Base-by-base conservation (phyloP, 2,888 invertebrate species). In the Nemapogon koenigi region DNA sequence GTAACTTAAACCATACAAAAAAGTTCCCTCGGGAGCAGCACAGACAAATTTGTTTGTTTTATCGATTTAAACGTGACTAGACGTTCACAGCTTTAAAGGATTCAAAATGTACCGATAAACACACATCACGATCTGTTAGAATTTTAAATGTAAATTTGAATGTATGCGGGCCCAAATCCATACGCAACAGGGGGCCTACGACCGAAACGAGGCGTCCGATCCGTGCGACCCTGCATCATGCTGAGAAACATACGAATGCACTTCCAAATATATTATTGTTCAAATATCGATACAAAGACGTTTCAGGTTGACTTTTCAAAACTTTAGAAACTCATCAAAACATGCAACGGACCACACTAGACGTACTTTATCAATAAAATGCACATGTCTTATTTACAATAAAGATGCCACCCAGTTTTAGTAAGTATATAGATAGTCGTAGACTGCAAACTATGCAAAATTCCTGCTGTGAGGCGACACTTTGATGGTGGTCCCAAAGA, bases 161-260 rank as follows among this genome's bases (percentile, higher is more conserved):
- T 51, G 52, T 51, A 62, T 62, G 54, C 56, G 61, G 62, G 60
- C 50, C 58, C 49, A 45, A 57, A 61, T 50, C 47, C 44, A 37
- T 41, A 43, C 73, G 33, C 75, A 49, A 50, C 73, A 55, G 75
- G 76, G 55, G 61, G 57, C 49, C 13, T 13, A 17, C 55, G 42
- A 46, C 40, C 40, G 53, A 49, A 56, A 51, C 55, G 55, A 46
- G 54, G 52, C 56, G 52, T 60, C 64, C 59, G 61, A 59, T 60
- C 57, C 63, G 33, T 33, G 62, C 56, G 60, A 65, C 63, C 59
- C 51, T 52, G 53, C 66, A 50, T 54, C 76, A 76, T 57, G 76
- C 76, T 72, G 76, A 53, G 76, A 62, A 66, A 78, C 76, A 76
- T 63, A 69, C 62, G 55, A 72, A 72, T 62, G 61, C 69, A 68